A percentile compares a stretch with the other conserved stretches of the same genome.
Evolutionary conservation across 2,113 vertebrate genomes (phyloP).

Genomic region (Erpornis zantholeuca): DNA sequence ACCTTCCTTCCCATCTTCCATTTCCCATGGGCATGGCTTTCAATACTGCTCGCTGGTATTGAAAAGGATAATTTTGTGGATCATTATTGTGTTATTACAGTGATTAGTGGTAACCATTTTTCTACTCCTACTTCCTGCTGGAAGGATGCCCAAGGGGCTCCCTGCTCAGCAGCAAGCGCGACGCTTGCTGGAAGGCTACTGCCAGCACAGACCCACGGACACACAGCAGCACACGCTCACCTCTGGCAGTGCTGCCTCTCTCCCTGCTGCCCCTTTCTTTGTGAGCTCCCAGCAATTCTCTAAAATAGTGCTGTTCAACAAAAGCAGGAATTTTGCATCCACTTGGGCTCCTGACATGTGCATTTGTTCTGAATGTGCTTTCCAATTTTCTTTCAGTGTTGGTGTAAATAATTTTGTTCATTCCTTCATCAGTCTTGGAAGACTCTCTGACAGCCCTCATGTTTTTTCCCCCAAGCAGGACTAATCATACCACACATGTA

Average conservation of each 20-base stretch:
- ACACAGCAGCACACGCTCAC: fast-evolving
- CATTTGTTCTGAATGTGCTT: background rate
- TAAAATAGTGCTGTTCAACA: background rate
- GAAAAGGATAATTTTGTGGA: slow-evolving; percentile 20
- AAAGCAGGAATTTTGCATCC: background rate
- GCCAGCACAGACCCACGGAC: background rate
- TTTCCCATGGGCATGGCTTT: background rate
- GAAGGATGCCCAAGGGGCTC: background rate
- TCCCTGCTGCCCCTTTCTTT: background rate
- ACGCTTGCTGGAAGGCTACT: background rate
- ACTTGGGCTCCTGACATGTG: background rate
- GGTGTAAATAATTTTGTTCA: background rate
- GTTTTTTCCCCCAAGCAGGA: background rate
- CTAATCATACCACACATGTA: background rate
- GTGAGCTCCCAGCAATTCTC: background rate
- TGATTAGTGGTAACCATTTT: background rate
- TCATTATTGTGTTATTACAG: slow-evolving; percentile 35
- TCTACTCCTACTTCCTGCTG: background rate
- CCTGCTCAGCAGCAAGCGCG: background rate
- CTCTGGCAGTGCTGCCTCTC: background rate
- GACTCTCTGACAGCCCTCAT: background rate
- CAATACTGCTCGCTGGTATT: background rate
- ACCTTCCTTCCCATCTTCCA: background rate
- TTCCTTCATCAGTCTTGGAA: background rate
- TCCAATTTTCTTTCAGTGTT: background rate